A percentile compares a stretch with the other conserved stretches of the same genome.
Evolutionary conservation across 2,797 vertebrate genomes (phyloP).

Genomic region (Antennarius maculatus): DNA sequence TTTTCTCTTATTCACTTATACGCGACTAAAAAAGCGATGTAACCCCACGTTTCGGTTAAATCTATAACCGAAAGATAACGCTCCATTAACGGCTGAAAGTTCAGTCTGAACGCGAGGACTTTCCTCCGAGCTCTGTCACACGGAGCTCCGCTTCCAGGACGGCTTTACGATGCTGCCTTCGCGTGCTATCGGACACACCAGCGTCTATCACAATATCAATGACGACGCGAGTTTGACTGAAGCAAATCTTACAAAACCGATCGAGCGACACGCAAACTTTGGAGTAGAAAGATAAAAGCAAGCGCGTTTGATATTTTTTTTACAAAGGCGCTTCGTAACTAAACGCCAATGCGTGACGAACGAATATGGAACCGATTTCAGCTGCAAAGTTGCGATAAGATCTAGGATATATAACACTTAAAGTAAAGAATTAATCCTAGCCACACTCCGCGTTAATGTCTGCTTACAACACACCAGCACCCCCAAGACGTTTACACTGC

Average conservation of each 20-base stretch:
- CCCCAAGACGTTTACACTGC: background rate
- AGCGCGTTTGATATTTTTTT: background rate
- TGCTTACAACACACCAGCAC: no score
- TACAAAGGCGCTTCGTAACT: background rate
- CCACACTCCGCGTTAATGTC: background rate
- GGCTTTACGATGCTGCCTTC: slow-evolving; percentile 41
- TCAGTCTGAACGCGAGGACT: background rate
- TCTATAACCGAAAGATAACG: background rate
- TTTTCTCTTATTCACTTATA: background rate
- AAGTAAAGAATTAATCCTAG: background rate
- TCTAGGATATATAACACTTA: no score
- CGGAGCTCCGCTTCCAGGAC: background rate
- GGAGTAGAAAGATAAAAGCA: no score
- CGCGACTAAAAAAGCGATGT: rapidly evolving
- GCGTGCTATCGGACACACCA: slow-evolving; percentile 18
- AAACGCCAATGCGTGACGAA: background rate
- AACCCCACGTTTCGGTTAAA: no score
- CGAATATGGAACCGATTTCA: background rate
- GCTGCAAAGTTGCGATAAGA: background rate
- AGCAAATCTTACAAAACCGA: background rate
- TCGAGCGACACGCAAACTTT: no score
- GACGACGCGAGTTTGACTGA: background rate
- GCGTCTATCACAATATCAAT: background rate
- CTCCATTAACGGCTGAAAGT: background rate
- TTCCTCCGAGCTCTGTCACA: slow-evolving; percentile 33